Conservation (phyloP, 2,113 vertebrate species). For the Tachysurus fulvidraco region DNA sequence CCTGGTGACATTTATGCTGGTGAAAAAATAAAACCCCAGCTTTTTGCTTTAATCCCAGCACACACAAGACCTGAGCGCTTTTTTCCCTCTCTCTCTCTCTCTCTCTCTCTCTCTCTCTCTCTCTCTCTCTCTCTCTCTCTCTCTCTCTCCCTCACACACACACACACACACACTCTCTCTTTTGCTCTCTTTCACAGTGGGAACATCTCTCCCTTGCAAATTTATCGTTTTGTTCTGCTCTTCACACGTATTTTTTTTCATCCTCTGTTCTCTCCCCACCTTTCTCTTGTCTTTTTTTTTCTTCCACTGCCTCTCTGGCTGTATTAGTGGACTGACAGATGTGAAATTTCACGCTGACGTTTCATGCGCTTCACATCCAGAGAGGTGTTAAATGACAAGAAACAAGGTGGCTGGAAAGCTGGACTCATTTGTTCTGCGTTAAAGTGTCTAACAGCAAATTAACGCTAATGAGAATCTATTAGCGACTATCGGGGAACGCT, state of each 20-base stretch:
- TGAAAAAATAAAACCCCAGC: conserved; percentile 19
- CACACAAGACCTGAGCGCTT: background rate
- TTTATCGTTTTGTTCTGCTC: background rate
- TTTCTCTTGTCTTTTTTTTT: background rate
- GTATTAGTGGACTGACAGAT: background rate
- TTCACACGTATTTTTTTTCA: background rate
- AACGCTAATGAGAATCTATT: conserved; percentile 7
- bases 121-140: conserved; percentile 1
- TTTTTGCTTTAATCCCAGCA: conserved; percentile 15
- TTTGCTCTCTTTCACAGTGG: background rate
- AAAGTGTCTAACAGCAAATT: background rate
- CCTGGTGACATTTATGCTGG: conserved; percentile 25
- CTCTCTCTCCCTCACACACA: too few relatives aligned
- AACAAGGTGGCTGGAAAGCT: background rate
- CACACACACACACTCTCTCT: too few relatives aligned
- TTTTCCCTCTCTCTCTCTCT: background rate
- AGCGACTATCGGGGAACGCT: background rate
- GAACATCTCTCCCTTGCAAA: background rate
- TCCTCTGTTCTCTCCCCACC: background rate
- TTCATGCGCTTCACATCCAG: background rate
- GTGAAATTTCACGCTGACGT: background rate
- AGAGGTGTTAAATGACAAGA: conserved; percentile 19
- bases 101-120: background rate
- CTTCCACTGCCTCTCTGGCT: background rate
- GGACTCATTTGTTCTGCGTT: background rate